Percentiles rank a stretch among this genome's conserved stretches.
Evolutionary conservation across 2,797 vertebrate species (phyloP).

Genomic region (Eospalax fontanierii): DNA sequence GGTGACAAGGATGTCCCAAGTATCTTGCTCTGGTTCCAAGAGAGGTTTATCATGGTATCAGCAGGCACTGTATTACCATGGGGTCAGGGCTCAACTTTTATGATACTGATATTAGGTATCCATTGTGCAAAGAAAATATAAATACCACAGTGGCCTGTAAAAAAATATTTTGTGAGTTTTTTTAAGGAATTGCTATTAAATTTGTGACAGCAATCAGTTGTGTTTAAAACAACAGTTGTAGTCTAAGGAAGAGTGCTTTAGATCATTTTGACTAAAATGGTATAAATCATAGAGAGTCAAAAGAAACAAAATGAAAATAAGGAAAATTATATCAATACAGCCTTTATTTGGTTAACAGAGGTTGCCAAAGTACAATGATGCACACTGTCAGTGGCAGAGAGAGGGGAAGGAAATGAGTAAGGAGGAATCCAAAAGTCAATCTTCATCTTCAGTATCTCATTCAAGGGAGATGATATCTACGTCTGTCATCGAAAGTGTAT

Average conservation of each 20-base stretch:
- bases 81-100: not conserved
- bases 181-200: not conserved
- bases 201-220: not conserved
- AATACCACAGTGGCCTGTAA: not conserved
- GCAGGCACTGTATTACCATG: not conserved
- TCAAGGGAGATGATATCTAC: not conserved
- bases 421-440: not conserved
- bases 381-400: not conserved
- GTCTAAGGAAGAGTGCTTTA: not conserved
- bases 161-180: conserved; percentile 11
- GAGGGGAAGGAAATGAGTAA: not conserved
- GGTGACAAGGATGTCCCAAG: not conserved
- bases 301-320: not conserved
- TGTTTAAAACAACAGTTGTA: not conserved
- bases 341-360: not conserved
- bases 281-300: not conserved
- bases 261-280: not conserved
- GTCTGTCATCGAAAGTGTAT: not conserved
- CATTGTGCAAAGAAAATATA: not conserved
- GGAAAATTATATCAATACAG: not conserved
- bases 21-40: not conserved
- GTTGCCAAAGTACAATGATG: not conserved
- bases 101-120: not conserved
- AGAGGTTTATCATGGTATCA: not conserved
- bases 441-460: not conserved